Conservation (phyloP, 2,113 vertebrate species). For the Sceloporus undulatus region DNA sequence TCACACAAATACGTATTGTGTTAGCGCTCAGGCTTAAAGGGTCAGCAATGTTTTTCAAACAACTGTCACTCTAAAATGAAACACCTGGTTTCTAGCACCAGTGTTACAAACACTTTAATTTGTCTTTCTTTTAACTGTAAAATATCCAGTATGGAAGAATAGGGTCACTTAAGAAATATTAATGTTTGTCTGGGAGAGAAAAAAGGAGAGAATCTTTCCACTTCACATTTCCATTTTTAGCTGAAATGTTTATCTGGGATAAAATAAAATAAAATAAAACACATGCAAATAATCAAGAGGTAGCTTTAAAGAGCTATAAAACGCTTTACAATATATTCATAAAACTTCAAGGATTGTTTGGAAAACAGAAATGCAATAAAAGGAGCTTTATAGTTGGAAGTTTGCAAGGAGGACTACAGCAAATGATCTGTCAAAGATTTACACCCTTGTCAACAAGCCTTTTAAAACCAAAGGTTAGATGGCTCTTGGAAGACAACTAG, state of each 20-base stretch:
- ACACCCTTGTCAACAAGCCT: constrained; percentile 10
- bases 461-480: constrained; percentile 15
- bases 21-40: constrained; percentile 76
- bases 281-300: constrained; percentile 37
- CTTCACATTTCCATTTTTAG: constrained; percentile 53
- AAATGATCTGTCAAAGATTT: constrained; percentile 33
- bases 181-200: constrained; percentile 22
- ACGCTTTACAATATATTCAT: constrained; percentile 55
- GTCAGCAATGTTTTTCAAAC: constrained; percentile 84
- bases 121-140: constrained; percentile 58
- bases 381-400: constrained; percentile 49
- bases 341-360: constrained; percentile 56
- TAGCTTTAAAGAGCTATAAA: constrained; percentile 47
- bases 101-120: constrained; percentile 25
- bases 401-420: constrained; percentile 30
- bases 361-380: constrained; percentile 54
- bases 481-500: neutral
- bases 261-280: constrained; percentile 28
- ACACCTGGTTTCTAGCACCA: constrained; percentile 76
- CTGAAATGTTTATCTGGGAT: constrained; percentile 23
- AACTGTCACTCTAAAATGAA: constrained; percentile 82
- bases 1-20: constrained; percentile 79
- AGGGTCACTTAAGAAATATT: constrained; percentile 39
- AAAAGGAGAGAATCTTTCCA: constrained; percentile 32
- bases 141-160: constrained; percentile 43